phyloP scores from a whole-genome alignment of 2,113 vertebrate species.

The Grammomys surdaster region DNA sequence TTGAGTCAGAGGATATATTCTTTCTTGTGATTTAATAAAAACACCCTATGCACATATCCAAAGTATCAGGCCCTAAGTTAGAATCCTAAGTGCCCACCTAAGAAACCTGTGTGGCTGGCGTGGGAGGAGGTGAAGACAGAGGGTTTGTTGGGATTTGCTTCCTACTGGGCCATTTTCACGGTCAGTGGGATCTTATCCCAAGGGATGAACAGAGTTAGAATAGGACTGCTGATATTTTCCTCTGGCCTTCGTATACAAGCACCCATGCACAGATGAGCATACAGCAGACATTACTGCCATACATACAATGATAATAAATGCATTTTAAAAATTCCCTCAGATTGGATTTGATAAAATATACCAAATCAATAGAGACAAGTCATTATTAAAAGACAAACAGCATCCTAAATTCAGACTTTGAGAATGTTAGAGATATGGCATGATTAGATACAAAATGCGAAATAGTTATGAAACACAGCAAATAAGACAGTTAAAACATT shows the following conservation, averaged over 20 bases:
- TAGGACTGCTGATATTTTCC: background rate
- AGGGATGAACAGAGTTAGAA: background rate
- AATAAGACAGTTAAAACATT: constrained; percentile 9
- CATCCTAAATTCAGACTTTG: background rate
- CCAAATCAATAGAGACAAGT: background rate
- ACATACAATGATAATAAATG: too few species aligned
- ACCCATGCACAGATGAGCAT: too few species aligned
- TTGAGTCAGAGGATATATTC: background rate
- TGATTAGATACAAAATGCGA: background rate
- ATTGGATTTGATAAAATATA: background rate
- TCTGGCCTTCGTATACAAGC: background rate
- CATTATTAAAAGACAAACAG: constrained; percentile 24
- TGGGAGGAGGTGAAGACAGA: background rate
- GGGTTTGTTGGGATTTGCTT: background rate
- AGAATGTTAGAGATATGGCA: background rate
- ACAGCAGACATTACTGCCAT: background rate
- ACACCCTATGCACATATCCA: background rate
- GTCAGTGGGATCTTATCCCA: background rate
- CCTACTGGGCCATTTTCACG: background rate
- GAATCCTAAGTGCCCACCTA: background rate
- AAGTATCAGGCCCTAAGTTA: background rate
- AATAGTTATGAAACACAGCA: constrained; percentile 48
- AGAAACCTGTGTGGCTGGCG: background rate
- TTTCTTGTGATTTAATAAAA: background rate
- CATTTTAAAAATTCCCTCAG: background rate